phyloP scores from a whole-genome alignment of 2,888 invertebrate species.

The Ophion slaviceki region DNA sequence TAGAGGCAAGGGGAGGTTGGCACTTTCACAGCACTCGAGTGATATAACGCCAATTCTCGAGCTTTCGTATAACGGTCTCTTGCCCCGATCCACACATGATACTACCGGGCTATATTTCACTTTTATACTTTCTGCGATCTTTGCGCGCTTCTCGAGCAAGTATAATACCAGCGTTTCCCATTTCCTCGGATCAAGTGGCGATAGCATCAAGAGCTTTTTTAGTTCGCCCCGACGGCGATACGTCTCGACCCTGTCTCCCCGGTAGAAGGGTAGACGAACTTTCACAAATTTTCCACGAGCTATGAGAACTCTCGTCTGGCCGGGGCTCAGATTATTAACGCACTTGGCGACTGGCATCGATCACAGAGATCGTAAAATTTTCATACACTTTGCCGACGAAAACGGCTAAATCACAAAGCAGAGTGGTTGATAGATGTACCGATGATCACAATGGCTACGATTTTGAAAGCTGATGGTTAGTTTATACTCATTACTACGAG shows the following conservation, averaged over 20 bases:
- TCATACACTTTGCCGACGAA: too few species aligned
- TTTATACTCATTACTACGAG: too few species aligned
- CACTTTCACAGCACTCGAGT: slow-evolving; percentile 9
- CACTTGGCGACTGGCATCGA: too few species aligned
- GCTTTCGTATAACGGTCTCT: slow-evolving; percentile 13
- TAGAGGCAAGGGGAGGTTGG: not conserved
- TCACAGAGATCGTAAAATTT: too few species aligned
- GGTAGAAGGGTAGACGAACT: slow-evolving; percentile 5
- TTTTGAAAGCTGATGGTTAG: too few species aligned
- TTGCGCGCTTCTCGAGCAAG: slow-evolving; percentile 22
- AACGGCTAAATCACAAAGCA: too few species aligned
- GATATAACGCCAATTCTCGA: slow-evolving; percentile 38
- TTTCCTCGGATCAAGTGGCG: slow-evolving; percentile 60
- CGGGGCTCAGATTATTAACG: not conserved
- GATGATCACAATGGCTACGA: too few species aligned
- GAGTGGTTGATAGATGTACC: too few species aligned
- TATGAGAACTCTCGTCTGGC: not conserved
- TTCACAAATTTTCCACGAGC: not conserved
- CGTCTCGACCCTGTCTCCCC: slow-evolving; percentile 13
- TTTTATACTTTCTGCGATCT: slow-evolving; percentile 64
- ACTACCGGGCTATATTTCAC: slow-evolving; percentile 61
- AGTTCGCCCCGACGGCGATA: slow-evolving; percentile 38
- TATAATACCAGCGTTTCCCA: slow-evolving; percentile 14
- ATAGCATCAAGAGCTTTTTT: slow-evolving; percentile 41
- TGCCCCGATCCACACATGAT: slow-evolving; percentile 42